A percentile compares a stretch with the other conserved stretches of the same genome.
These are phyloP conservation scores for Trichoplusia ni DNA, from an alignment of 1,140 invertebrate genomes.

Conservation along the genomic window DNA sequence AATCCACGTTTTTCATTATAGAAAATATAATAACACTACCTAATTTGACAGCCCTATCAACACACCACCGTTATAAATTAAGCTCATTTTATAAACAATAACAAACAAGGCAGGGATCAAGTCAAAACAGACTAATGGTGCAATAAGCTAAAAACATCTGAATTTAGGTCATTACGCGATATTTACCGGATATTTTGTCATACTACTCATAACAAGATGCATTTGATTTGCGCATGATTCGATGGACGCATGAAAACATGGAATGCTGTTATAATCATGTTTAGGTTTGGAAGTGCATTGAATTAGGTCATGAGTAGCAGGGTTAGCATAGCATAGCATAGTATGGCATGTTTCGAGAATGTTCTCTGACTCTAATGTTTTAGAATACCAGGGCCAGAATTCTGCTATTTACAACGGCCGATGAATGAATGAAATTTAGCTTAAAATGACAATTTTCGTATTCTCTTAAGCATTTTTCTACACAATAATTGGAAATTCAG, in stretches of 20 bases:
- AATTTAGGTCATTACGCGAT: constrained; percentile 6
- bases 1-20: not conserved
- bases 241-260: not conserved
- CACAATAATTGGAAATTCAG: no score
- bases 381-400: no score
- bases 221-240: not conserved
- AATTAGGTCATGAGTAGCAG: not conserved
- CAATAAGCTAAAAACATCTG: not conserved
- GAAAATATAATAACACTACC: not conserved
- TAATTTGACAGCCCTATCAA: no score
- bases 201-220: not conserved
- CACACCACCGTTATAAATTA: not conserved
- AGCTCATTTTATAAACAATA: not conserved
- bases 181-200: constrained; percentile 22
- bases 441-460: no score
- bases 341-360: no score
- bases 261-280: constrained; percentile 13
- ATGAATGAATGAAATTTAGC: no score
- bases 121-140: constrained; percentile 15
- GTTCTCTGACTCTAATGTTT: no score
- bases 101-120: not conserved
- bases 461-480: no score
- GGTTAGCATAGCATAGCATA: no score
- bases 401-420: no score
- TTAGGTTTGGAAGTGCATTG: constrained; percentile 11